phyloP scores from a whole-genome alignment of 1,140 invertebrate species.

The Papilio helenus region DNA sequence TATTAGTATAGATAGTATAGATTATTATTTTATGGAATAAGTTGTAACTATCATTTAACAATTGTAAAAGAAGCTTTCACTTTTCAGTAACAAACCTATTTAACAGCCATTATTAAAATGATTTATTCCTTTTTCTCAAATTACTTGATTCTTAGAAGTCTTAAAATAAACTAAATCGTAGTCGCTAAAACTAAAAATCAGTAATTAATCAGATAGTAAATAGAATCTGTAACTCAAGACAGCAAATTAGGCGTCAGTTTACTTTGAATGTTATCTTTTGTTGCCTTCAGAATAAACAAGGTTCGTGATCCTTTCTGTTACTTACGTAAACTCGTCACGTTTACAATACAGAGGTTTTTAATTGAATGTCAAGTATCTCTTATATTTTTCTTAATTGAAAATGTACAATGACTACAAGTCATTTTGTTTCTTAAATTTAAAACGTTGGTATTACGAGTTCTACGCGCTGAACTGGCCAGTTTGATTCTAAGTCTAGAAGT shows the following conservation, averaged over 20 bases:
- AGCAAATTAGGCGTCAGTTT: slow-evolving; percentile 12
- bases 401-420: not conserved
- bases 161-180: not conserved
- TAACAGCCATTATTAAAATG: not conserved
- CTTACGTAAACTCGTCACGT: slow-evolving; percentile 12
- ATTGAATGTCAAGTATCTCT: not conserved
- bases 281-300: slow-evolving; percentile 26
- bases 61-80: not conserved
- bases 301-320: slow-evolving; percentile 11
- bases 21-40: too few relatives aligned
- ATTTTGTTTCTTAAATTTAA: not conserved
- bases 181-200: not conserved
- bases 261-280: slow-evolving; percentile 14
- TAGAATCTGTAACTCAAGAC: not conserved
- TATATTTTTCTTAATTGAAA: not conserved
- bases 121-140: not conserved
- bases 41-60: too few relatives aligned
- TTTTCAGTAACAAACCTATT: not conserved
- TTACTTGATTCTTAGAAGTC: not conserved
- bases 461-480: too few relatives aligned
- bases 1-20: too few relatives aligned
- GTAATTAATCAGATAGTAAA: not conserved
- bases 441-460: too few relatives aligned
- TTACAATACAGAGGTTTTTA: not conserved
- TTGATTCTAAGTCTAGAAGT: too few relatives aligned